Conservation (phyloP, 2,888 invertebrate genomes). For the Anorthoa munda region DNA sequence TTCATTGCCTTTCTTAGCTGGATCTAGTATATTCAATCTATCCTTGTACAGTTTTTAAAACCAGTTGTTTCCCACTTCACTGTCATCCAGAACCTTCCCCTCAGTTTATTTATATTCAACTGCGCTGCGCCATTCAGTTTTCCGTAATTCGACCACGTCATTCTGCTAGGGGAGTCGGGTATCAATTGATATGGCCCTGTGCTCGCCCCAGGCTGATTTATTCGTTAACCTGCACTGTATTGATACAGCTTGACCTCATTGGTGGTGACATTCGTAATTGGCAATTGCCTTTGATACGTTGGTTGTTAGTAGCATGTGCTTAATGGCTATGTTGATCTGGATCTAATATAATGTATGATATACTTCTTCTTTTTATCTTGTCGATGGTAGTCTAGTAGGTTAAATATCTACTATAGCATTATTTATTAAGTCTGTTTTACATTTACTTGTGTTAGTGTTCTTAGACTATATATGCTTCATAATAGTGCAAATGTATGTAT, state of each 20-base stretch:
- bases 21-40: not conserved
- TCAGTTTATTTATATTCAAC: conserved; percentile 55
- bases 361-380: not conserved
- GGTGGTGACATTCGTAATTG: conserved; percentile 71
- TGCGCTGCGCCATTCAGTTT: conserved; percentile 71
- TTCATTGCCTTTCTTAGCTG: conserved; percentile 4
- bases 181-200: conserved; percentile 88
- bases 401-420: not conserved
- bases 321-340: conserved; percentile 34
- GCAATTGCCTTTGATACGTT: conserved; percentile 72
- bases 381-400: too few species aligned
- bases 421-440: not conserved
- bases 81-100: conserved; percentile 49
- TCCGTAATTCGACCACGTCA: conserved; percentile 66
- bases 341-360: conserved; percentile 21
- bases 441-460: not conserved
- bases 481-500: not conserved
- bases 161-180: conserved; percentile 73
- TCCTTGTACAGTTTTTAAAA: not conserved
- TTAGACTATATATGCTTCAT: not conserved
- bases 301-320: conserved; percentile 58
- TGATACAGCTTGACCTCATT: conserved; percentile 86
- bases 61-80: conserved; percentile 11
- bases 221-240: conserved; percentile 86
- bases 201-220: conserved; percentile 83